These are phyloP conservation scores for Oscheius myriophilus DNA, from an alignment of 2,888 invertebrate species.

Conservation along the genomic window DNA sequence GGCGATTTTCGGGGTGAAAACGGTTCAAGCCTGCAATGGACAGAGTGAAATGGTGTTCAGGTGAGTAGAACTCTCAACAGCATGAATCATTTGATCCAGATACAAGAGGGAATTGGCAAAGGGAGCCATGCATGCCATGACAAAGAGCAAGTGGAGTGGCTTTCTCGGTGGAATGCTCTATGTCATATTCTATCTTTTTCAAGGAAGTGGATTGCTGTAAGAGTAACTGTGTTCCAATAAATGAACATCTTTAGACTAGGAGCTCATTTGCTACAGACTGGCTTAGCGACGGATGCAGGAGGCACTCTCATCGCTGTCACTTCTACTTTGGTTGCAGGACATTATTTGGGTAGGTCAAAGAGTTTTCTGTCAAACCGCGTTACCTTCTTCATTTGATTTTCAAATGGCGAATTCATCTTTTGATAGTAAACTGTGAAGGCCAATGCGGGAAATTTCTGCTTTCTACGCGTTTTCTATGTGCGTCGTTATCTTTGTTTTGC, in stretches of 20 bases:
- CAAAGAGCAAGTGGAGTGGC: constrained; percentile 58
- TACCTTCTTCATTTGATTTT: too few species aligned
- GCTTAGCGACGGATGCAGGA: constrained; percentile 55
- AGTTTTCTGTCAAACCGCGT: too few species aligned
- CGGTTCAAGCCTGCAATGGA: constrained; percentile 63
- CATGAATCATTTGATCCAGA: constrained; percentile 12
- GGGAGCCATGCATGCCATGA: constrained; percentile 48
- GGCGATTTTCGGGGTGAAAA: constrained; percentile 57
- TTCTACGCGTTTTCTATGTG: too few species aligned
- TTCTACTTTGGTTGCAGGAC: constrained; percentile 53
- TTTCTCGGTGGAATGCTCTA: constrained; percentile 60
- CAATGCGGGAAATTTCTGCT: too few species aligned
- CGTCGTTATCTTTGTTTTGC: too few species aligned
- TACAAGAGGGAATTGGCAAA: constrained; percentile 44
- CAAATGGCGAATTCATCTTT: too few species aligned
- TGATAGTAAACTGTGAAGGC: too few species aligned
- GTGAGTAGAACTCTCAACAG: neutral
- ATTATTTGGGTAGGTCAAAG: constrained; percentile 43
- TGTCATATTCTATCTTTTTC: constrained; percentile 51
- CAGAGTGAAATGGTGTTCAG: constrained; percentile 58
- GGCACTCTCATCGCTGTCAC: constrained; percentile 59
- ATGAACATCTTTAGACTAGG: constrained; percentile 34
- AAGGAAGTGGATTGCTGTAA: constrained; percentile 52
- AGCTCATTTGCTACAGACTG: constrained; percentile 32
- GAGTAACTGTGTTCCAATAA: neutral